A percentile compares a stretch with the other conserved stretches of the same genome.
Evolutionary conservation across 2,113 vertebrate species (phyloP).

Genomic region (Telmatochromis brichardi): DNA sequence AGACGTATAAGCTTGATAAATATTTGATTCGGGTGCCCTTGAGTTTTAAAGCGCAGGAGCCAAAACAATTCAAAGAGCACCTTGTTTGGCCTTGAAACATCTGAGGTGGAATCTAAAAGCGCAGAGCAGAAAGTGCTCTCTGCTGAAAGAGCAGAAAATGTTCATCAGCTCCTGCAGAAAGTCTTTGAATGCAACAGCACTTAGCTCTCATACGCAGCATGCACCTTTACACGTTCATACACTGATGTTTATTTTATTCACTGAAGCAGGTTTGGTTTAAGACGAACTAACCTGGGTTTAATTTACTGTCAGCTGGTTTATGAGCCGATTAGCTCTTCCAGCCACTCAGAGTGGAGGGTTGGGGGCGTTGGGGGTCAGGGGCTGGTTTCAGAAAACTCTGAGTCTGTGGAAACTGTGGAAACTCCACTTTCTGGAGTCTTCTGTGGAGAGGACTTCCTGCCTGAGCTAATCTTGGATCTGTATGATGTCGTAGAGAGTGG

Average conservation of each 20-base stretch:
- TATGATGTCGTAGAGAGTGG: background rate
- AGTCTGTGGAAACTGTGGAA: background rate
- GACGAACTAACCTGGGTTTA: background rate
- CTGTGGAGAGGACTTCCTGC: background rate
- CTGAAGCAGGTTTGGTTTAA: background rate
- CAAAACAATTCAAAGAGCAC: constrained; percentile 10
- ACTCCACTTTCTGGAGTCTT: background rate
- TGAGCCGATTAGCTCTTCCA: background rate
- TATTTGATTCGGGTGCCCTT: constrained; percentile 12
- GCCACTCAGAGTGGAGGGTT: background rate
- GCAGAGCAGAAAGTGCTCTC: background rate
- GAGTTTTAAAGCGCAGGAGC: background rate
- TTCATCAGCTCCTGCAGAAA: background rate
- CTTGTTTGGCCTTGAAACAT: constrained; percentile 11
- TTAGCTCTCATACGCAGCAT: accelerated
- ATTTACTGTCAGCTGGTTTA: background rate
- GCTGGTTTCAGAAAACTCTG: background rate
- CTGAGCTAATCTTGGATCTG: background rate
- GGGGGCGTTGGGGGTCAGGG: background rate
- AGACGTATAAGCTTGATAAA: background rate
- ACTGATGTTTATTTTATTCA: background rate
- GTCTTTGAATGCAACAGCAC: background rate
- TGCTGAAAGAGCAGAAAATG: background rate
- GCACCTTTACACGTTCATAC: background rate
- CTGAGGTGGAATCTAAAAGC: background rate